phyloP scores from a whole-genome alignment of 2,888 invertebrate species.

The Apamea crenata region DNA sequence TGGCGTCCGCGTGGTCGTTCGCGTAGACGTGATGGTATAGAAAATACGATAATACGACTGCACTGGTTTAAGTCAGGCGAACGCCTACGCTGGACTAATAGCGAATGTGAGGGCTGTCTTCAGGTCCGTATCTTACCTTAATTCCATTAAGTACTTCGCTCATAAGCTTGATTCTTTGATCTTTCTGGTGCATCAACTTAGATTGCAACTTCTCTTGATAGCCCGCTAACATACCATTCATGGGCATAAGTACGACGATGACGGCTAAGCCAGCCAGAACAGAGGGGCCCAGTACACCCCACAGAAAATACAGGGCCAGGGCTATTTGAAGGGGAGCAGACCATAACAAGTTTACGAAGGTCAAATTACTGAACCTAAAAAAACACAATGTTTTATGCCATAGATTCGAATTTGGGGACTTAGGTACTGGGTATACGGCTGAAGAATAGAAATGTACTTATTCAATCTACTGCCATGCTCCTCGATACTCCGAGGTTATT shows the following conservation, averaged over 20 bases:
- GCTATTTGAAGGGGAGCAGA: slow-evolving; percentile 95
- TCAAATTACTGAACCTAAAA: slow-evolving; percentile 92
- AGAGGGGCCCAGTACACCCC: slow-evolving; percentile 93
- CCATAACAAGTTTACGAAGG: slow-evolving; percentile 95
- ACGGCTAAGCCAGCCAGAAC: slow-evolving; percentile 96
- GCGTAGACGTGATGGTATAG: not conserved
- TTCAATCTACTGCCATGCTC: not conserved
- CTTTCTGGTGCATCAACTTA: slow-evolving; percentile 96
- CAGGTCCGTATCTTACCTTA: slow-evolving; percentile 88
- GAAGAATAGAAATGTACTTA: not conserved
- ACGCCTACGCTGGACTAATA: not conserved
- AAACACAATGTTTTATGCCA: not conserved
- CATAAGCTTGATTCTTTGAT: slow-evolving; percentile 96
- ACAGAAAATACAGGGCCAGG: slow-evolving; percentile 94
- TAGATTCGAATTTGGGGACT: not conserved
- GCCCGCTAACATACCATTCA: slow-evolving; percentile 94
- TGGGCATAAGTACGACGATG: slow-evolving; percentile 96
- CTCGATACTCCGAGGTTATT: slow-evolving; percentile 16
- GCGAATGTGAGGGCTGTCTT: not conserved
- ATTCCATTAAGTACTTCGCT: slow-evolving; percentile 96
- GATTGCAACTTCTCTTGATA: slow-evolving; percentile 93
- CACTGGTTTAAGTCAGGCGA: not conserved
- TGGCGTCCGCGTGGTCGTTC: not conserved
- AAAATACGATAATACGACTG: not conserved
- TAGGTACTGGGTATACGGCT: not conserved